phyloP scores from a whole-genome alignment of 2,888 invertebrate genomes.

The Hypercompe scribonia region DNA sequence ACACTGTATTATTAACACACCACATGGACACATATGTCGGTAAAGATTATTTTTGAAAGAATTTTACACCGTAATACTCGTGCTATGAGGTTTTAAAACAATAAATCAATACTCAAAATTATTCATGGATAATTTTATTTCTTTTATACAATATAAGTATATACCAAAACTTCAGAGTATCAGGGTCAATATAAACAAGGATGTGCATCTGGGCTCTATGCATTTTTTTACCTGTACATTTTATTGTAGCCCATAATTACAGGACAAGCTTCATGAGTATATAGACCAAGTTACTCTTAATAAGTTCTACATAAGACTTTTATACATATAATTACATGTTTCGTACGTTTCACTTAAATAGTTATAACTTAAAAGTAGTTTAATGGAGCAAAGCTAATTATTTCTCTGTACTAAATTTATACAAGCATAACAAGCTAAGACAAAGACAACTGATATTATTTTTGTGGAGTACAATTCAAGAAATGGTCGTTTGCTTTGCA shows the following conservation, averaged over 20 bases:
- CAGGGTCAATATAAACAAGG: constrained; percentile 1
- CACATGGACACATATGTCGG: too few relatives aligned
- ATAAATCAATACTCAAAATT: constrained; percentile 44
- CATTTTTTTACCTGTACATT: background rate
- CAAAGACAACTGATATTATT: background rate
- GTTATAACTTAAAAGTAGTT: constrained; percentile 32
- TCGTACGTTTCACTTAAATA: constrained; percentile 38
- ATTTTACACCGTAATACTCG: background rate
- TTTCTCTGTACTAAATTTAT: background rate
- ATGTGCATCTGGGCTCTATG: background rate
- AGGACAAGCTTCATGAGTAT: constrained; percentile 1
- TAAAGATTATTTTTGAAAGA: background rate
- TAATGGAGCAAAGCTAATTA: background rate
- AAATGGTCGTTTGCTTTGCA: background rate
- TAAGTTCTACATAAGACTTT: constrained; percentile 23
- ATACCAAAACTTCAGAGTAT: constrained; percentile 34
- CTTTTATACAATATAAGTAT: constrained; percentile 42
- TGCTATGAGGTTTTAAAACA: background rate
- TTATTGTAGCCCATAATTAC: background rate
- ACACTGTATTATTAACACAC: too few relatives aligned
- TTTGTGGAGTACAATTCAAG: background rate
- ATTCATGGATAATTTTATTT: constrained; percentile 51
- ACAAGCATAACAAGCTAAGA: background rate
- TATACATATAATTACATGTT: constrained; percentile 48
- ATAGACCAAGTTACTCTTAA: constrained; percentile 33